phyloP scores from a whole-genome alignment of 2,797 vertebrate species.

The Xerus rutilus region DNA sequence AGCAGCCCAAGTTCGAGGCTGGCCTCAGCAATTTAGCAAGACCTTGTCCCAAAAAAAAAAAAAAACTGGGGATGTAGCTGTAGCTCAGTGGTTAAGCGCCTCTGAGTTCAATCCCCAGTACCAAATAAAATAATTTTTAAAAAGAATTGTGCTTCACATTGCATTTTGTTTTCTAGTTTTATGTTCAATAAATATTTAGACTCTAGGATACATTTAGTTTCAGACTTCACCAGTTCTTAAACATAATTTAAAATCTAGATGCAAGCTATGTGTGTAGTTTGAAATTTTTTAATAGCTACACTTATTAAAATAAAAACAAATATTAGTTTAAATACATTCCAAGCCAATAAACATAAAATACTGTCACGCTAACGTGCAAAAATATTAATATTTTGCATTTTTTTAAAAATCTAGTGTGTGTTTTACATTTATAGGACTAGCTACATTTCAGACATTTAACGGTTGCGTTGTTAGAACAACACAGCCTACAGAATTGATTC shows the following conservation, averaged over 20 bases:
- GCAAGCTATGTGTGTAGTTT: background rate
- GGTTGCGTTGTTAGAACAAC: background rate
- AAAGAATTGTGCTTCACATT: background rate
- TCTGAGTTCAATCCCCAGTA: too few relatives aligned
- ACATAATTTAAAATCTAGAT: background rate
- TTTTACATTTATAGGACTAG: background rate
- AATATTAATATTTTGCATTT: background rate
- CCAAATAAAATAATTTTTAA: too few relatives aligned
- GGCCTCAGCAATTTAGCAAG: too few relatives aligned
- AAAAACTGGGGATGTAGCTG: too few relatives aligned
- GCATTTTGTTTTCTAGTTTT: background rate
- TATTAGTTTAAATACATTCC: background rate
- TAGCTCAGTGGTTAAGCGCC: too few relatives aligned
- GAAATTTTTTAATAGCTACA: background rate
- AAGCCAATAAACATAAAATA: conserved; percentile 6
- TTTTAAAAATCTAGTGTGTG: background rate
- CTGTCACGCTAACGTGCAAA: background rate
- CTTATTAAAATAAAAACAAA: background rate
- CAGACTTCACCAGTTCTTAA: background rate
- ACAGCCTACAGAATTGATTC: conserved; percentile 27
- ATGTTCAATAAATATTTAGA: background rate
- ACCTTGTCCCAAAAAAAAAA: too few relatives aligned
- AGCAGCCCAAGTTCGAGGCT: too few relatives aligned
- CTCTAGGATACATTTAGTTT: background rate
- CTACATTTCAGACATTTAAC: background rate